Evolutionary conservation across 2,888 invertebrate genomes (phyloP).

Genomic region (Isoperla grammatica): DNA sequence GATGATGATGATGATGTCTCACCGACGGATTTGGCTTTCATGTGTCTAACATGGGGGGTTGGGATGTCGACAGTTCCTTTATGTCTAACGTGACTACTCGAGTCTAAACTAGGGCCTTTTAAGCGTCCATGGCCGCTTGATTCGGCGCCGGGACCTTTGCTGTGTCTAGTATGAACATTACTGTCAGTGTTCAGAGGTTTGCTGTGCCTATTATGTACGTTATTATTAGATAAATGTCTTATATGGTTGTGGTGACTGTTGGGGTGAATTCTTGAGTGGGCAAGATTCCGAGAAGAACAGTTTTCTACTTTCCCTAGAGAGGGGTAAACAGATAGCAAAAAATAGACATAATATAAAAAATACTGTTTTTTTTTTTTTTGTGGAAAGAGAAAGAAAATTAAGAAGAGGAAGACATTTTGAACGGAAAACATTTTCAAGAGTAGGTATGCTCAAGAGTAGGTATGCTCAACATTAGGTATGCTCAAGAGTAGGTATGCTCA

Average conservation of each 20-base stretch:
- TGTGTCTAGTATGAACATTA: constrained; percentile 1
- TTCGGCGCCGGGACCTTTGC: constrained; percentile 37
- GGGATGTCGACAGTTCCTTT: constrained; percentile 24
- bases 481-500: too few species aligned
- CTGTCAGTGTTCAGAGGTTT: constrained; percentile 15
- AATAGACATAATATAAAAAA: constrained; percentile 19
- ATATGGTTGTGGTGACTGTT: constrained; percentile 47
- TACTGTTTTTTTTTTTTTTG: constrained; percentile 2
- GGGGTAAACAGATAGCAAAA: constrained; percentile 25
- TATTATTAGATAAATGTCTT: constrained; percentile 51
- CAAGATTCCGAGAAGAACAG: constrained; percentile 39
- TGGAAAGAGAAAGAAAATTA: constrained; percentile 2
- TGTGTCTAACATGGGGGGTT: constrained; percentile 17
- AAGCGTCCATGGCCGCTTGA: constrained; percentile 49
- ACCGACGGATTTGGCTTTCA: constrained; percentile 3
- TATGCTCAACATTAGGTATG: too few species aligned
- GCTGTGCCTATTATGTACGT: constrained; percentile 32
- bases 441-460: too few species aligned
- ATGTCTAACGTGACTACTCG: constrained; percentile 37
- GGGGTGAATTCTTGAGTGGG: not conserved
- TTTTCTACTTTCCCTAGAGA: constrained; percentile 53
- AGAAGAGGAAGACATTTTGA: constrained; percentile 14
- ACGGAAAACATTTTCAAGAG: constrained; percentile 1
- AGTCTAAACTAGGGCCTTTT: constrained; percentile 40
- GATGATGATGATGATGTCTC: not conserved